Evolutionary conservation across 2,113 vertebrate species (phyloP), one percentile per base, ranked within the genome.

Genomic region (Emydocephalus ijimae): DNA sequence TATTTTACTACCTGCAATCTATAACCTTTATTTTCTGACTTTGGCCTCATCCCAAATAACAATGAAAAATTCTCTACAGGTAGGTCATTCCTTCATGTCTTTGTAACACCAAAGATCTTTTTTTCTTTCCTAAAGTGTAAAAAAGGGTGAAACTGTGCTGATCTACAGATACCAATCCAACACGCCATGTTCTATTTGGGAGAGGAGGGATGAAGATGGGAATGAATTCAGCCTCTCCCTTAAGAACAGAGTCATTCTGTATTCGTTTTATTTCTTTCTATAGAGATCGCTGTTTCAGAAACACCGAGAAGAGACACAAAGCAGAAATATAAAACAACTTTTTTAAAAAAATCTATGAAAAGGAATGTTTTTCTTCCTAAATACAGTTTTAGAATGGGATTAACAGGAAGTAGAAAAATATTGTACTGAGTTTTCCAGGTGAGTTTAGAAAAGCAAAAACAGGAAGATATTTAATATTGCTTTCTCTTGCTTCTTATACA

Each of bases 181-280:
- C 90, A 86, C 54, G 85, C 94, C 94, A 92, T 26, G 59, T 81
- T 52, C 88, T 18, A n/a, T 34, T 74, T 74, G 64, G 95, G 94
- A 93, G 94, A 96, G 93, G 93, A 95, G 96, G 97, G 95, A 96
- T 94, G 96, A 97, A 95, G 97, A 98, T 98, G 97, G 95, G 95
- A 97, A 98, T 97, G 86, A 97, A 97, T 96, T 96, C 94, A 91
- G 50, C 96, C 93, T 96, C 39, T 96, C n/a, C 95, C 95, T 69
- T 26, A 94, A 92, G 96, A 95, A 95, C 93, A 91, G 93, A 3
- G 0, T 90, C 55, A 24, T 43, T 90, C 89, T 88, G 93, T 86
- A 85, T 52, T 69, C 1, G 5, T 59, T 61, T 57, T 50, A 29
- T 85, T 89, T 86, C 11, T 50, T 59, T 34, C 3, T n/a, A 43